A percentile compares a stretch with the other conserved stretches of the same genome.
These are phyloP conservation scores for Caretta caretta DNA, from an alignment of 2,113 vertebrate genomes.

Conservation along the genomic window DNA sequence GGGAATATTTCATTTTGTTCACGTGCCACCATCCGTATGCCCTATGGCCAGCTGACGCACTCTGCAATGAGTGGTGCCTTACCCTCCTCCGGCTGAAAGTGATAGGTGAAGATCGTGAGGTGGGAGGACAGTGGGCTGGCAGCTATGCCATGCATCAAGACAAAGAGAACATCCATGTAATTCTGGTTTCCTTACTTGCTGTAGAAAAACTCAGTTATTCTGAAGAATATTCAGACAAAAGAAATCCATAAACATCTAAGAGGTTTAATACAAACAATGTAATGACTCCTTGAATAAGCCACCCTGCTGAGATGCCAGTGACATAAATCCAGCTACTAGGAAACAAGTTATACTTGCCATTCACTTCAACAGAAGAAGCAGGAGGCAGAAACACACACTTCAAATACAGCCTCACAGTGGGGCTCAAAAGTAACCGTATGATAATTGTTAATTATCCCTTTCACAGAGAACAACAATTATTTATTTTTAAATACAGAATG, in stretches of 20 bases:
- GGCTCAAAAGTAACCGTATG: not conserved
- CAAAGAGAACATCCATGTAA: not conserved
- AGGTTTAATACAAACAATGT: not conserved
- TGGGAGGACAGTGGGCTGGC: fast-evolving
- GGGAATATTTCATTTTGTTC: not conserved
- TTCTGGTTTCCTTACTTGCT: not conserved
- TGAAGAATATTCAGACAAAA: not conserved
- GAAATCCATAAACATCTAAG: not conserved
- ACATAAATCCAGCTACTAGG: slow-evolving; percentile 29
- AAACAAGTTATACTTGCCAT: not conserved
- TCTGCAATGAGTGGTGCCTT: not conserved
- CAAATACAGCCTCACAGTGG: slow-evolving; percentile 22
- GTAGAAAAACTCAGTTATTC: not conserved
- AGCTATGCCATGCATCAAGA: not conserved
- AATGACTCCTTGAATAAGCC: not conserved
- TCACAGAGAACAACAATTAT: not conserved
- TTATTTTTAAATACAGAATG: not conserved
- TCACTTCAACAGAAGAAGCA: not conserved
- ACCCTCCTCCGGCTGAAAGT: not conserved
- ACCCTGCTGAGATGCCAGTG: not conserved
- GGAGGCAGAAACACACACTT: slow-evolving; percentile 35
- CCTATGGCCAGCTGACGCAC: not conserved
- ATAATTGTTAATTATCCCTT: not conserved
- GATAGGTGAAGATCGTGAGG: not conserved
- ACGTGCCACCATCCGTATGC: not conserved